Conservation (phyloP, 2,797 vertebrate genomes). For the Catostomus latipinnis region DNA sequence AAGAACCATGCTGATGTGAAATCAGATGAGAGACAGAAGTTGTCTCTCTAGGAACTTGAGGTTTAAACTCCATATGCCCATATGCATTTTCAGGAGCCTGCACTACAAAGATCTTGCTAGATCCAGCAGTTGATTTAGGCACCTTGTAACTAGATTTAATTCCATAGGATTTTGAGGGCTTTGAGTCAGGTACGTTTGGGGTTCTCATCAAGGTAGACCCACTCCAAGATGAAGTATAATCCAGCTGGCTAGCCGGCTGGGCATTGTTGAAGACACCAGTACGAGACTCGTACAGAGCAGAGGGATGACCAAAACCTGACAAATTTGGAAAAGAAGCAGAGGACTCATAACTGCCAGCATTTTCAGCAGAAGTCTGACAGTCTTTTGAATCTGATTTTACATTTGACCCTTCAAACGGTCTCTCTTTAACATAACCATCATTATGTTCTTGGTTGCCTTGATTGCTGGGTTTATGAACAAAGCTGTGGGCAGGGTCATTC, state of each 20-base stretch:
- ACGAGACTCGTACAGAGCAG: neutral
- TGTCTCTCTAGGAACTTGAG: neutral
- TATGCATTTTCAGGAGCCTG: neutral
- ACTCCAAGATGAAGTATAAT: slow-evolving; percentile 6
- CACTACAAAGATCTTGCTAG: neutral
- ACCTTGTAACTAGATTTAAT: neutral
- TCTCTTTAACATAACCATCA: neutral
- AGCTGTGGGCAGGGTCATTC: neutral
- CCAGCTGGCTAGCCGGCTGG: neutral
- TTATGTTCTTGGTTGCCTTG: neutral
- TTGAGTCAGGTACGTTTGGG: neutral
- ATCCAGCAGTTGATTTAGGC: neutral
- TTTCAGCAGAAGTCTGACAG: neutral
- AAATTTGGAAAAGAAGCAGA: slow-evolving; percentile 3
- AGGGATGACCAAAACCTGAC: neutral
- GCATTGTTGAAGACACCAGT: neutral
- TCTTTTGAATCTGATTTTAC: neutral
- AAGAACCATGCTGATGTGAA: neutral
- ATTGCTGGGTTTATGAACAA: neutral
- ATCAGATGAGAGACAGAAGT: neutral
- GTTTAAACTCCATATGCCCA: neutral
- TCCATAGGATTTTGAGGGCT: neutral
- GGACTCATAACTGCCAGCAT: neutral
- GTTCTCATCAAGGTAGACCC: neutral
- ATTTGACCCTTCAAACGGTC: neutral